Evolutionary conservation across 2,888 invertebrate species (phyloP).

Genomic region (Eilema caniola): DNA sequence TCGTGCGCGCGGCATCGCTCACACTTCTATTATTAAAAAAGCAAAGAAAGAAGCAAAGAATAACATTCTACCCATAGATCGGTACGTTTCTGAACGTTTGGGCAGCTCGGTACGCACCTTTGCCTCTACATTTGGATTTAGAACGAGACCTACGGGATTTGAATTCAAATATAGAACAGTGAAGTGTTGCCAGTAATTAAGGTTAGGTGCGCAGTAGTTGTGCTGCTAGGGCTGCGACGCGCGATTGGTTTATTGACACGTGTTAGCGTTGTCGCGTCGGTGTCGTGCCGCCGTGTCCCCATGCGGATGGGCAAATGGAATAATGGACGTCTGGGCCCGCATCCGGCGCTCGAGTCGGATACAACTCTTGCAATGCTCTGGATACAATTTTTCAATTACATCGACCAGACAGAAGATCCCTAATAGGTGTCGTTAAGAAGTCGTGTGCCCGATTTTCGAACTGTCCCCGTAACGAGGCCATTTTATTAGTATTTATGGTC

Average conservation of each 20-base stretch:
- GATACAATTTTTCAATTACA: constrained; percentile 87
- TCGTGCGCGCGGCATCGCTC: constrained; percentile 73
- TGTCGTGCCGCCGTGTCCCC: constrained; percentile 72
- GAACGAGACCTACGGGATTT: constrained; percentile 70
- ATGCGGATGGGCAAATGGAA: constrained; percentile 86
- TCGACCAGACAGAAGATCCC: constrained; percentile 85
- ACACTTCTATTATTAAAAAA: constrained; percentile 76
- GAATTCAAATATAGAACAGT: constrained; percentile 72
- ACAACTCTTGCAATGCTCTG: constrained; percentile 84
- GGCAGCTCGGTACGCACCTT: constrained; percentile 53
- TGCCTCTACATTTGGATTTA: constrained; percentile 58
- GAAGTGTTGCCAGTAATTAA: constrained; percentile 68
- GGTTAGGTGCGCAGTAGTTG: constrained; percentile 59
- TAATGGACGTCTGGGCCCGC: constrained; percentile 87
- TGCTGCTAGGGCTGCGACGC: constrained; percentile 55
- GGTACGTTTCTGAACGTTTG: constrained; percentile 63
- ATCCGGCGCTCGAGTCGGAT: constrained; percentile 85
- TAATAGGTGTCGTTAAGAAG: constrained; percentile 87
- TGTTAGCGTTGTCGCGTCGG: constrained; percentile 61
- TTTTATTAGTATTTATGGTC: constrained; percentile 86
- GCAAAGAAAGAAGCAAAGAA: constrained; percentile 58
- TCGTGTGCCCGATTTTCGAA: constrained; percentile 86
- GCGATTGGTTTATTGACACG: constrained; percentile 81
- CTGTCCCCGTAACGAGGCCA: constrained; percentile 83
- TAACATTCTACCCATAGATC: constrained; percentile 66